Evolutionary conservation across 2,888 invertebrate genomes (phyloP).

Genomic region (Laspeyria flexula): DNA sequence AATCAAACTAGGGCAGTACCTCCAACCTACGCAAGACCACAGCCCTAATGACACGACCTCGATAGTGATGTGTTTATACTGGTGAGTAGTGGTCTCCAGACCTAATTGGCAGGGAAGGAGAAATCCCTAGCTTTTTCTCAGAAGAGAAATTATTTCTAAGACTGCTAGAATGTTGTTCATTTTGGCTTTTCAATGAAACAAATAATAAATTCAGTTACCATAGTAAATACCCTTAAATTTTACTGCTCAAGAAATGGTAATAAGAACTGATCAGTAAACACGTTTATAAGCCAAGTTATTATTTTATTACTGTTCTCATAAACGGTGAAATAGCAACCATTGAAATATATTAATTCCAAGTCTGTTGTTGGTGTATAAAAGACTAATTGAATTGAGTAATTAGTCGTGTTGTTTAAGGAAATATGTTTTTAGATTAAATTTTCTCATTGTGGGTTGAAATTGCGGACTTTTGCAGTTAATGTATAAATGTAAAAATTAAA

Average conservation of each 20-base stretch:
- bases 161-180: no score
- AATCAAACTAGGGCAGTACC: no score
- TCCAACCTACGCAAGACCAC: no score
- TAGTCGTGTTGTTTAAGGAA: constrained; percentile 10
- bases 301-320: constrained; percentile 16
- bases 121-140: no score
- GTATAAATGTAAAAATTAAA: no score
- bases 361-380: constrained; percentile 16
- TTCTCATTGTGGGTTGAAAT: neutral
- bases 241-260: neutral
- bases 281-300: neutral
- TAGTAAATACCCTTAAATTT: neutral
- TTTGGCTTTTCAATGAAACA: no score
- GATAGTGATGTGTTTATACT: no score
- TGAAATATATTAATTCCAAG: constrained; percentile 5
- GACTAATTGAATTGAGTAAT: constrained; percentile 29
- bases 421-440: constrained; percentile 3
- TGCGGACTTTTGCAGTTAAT: neutral
- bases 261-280: constrained; percentile 8
- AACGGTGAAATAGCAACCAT: constrained; percentile 12
- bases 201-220: neutral
- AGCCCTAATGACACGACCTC: no score
- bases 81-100: no score
- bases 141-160: no score
- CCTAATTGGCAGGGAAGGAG: no score